Evolutionary conservation across 2,797 vertebrate species (phyloP).

Genomic region (Podarcis lilfordi): DNA sequence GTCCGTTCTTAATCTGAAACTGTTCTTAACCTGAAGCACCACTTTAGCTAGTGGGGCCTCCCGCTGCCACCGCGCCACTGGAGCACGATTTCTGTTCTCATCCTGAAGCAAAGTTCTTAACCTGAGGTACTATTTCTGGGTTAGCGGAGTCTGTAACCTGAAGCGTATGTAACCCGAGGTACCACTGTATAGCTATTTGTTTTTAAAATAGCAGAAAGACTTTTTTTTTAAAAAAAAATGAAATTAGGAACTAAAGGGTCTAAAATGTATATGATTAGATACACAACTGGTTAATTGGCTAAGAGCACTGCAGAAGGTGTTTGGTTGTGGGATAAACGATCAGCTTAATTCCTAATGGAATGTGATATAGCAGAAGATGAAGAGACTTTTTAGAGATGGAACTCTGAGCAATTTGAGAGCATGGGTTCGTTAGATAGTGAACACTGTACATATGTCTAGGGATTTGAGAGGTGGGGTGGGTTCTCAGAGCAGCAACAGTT

Average conservation of each 20-base stretch:
- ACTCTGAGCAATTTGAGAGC: constrained; percentile 58
- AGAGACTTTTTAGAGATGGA: constrained; percentile 33
- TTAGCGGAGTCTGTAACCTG: too few species aligned
- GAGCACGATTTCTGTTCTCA: too few species aligned
- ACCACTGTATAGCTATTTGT: background rate
- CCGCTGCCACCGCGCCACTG: rapidly evolving
- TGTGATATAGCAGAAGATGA: constrained; percentile 41
- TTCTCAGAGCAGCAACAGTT: constrained; percentile 13
- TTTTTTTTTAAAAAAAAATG: background rate
- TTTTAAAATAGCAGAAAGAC: too few species aligned
- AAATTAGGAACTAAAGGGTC: background rate
- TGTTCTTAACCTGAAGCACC: too few species aligned
- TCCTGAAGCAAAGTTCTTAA: too few species aligned
- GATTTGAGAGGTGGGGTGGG: constrained; percentile 4
- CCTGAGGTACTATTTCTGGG: too few species aligned
- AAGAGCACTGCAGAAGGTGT: background rate
- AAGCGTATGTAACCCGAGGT: too few species aligned
- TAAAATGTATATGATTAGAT: background rate
- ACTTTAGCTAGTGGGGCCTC: too few species aligned
- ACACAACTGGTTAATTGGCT: background rate
- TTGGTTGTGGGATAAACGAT: constrained; percentile 10
- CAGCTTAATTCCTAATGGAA: background rate
- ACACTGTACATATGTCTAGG: constrained; percentile 36
- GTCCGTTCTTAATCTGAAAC: too few species aligned
- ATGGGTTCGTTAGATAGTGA: constrained; percentile 20